phyloP scores from a whole-genome alignment of 2,797 vertebrate genomes.

The Sebastes dallii region DNA sequence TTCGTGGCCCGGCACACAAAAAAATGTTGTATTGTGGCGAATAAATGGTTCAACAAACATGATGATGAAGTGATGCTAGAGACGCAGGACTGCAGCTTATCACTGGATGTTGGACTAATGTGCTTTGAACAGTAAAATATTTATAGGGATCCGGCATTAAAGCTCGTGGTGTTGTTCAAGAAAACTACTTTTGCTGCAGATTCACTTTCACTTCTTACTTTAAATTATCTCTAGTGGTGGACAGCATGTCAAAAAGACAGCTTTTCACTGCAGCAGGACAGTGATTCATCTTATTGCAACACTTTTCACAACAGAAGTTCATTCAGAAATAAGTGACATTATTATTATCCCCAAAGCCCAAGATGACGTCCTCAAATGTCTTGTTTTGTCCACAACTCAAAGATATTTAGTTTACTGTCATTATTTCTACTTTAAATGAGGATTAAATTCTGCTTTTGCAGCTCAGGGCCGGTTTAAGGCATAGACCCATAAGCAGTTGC shows the following conservation, averaged over 20 bases:
- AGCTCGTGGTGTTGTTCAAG: background rate
- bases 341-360: too few relatives aligned
- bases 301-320: background rate
- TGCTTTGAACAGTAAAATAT: slow-evolving; percentile 20
- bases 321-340: background rate
- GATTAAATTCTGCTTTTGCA: background rate
- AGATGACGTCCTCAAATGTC: too few relatives aligned
- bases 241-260: background rate
- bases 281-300: background rate
- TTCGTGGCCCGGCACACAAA: background rate
- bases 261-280: background rate
- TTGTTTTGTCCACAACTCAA: too few relatives aligned
- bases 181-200: slow-evolving; percentile 23
- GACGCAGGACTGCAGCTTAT: background rate
- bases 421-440: background rate
- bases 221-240: background rate
- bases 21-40: background rate
- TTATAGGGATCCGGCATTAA: slow-evolving; percentile 12
- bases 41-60: background rate
- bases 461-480: too few relatives aligned
- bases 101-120: background rate
- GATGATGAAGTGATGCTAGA: background rate
- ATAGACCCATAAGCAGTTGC: too few relatives aligned
- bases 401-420: too few relatives aligned
- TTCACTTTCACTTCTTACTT: background rate